Percentiles rank a stretch among this genome's conserved stretches.
These are phyloP conservation scores for Nemotelus pantherinus DNA, from an alignment of 2,888 invertebrate genomes.

Conservation along the genomic window DNA sequence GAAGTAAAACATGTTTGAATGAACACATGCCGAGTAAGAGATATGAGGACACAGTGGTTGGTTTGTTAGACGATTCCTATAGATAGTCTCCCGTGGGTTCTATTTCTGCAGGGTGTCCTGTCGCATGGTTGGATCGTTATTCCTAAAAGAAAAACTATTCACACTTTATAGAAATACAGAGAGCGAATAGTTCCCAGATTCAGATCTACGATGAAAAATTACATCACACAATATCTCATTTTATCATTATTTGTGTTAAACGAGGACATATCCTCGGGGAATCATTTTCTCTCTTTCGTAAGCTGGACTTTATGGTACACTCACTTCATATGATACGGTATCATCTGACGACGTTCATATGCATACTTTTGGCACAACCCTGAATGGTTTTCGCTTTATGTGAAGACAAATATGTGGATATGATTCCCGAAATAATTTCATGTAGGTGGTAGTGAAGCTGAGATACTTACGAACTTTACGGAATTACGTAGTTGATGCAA, in stretches of 20 bases:
- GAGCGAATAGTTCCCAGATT: not conserved
- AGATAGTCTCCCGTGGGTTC: not conserved
- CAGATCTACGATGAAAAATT: conserved; percentile 10
- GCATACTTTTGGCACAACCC: not conserved
- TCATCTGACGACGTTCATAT: not conserved
- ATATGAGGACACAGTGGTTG: conserved; percentile 15
- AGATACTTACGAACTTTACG: conserved; percentile 4
- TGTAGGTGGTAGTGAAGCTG: not conserved
- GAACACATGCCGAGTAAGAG: conserved; percentile 31
- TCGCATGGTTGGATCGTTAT: conserved; percentile 16
- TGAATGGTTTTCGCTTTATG: not conserved
- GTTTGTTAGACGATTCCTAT: not conserved
- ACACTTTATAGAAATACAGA: conserved; percentile 14
- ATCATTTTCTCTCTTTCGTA: conserved; percentile 42
- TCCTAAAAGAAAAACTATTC: conserved; percentile 18
- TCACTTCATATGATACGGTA: conserved; percentile 33
- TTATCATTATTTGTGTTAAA: conserved; percentile 47
- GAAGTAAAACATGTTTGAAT: conserved; percentile 39
- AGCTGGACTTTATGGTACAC: conserved; percentile 43
- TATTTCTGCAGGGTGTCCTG: not conserved
- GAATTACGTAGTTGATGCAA: not conserved
- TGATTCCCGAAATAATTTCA: conserved; percentile 1
- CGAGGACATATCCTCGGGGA: conserved; percentile 47
- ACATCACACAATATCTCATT: conserved; percentile 39
- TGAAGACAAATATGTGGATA: conserved; percentile 31